These are phyloP conservation scores for Butastur rufipennis DNA, from an alignment of 2,113 vertebrate species.

Conservation along the genomic window DNA sequence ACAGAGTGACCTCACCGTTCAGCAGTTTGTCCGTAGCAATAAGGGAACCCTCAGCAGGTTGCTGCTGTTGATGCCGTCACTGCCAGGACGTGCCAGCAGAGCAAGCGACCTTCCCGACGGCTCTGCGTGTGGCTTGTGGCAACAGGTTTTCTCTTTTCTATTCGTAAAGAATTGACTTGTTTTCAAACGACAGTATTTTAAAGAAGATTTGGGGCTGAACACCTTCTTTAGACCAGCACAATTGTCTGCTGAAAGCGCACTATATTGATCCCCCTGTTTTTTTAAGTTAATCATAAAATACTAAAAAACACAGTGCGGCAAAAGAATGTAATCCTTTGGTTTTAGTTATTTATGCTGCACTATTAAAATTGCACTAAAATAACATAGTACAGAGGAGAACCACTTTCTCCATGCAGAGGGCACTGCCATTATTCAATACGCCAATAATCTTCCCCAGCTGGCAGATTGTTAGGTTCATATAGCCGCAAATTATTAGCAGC, in stretches of 20 bases:
- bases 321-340: not conserved
- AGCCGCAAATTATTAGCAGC: not conserved
- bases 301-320: not conserved
- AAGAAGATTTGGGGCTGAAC: not conserved
- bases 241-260: not conserved
- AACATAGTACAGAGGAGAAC: not conserved
- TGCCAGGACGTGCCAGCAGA: not conserved
- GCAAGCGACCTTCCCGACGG: not conserved
- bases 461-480: not conserved
- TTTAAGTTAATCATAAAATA: not conserved
- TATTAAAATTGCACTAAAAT: not conserved
- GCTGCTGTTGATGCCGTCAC: not conserved
- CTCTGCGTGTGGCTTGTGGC: rapidly evolving
- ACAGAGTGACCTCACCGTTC: not conserved
- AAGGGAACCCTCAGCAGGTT: not conserved
- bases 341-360: not conserved
- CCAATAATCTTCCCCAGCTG: not conserved
- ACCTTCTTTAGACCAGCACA: not conserved
- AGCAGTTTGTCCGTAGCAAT: not conserved
- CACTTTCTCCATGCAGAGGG: not conserved
- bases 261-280: not conserved
- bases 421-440: not conserved
- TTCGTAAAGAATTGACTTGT: not conserved
- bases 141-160: not conserved
- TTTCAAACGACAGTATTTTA: not conserved